Evolutionary conservation across 2,888 invertebrate genomes (phyloP), one percentile per base, ranked within the genome.

Genomic region (Drosophila limbata): DNA sequence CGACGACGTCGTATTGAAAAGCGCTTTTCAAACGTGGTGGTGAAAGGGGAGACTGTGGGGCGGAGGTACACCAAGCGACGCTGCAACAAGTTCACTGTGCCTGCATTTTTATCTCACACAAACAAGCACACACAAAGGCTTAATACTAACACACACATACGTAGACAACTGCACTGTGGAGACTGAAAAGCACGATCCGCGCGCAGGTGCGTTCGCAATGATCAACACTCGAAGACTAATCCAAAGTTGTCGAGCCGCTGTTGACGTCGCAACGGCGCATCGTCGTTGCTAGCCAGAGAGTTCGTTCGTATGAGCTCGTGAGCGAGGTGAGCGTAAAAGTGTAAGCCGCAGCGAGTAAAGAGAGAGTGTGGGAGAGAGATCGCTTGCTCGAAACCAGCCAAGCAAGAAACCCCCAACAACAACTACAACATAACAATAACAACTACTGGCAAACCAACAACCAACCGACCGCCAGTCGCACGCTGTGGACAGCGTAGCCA

Each of bases 191-290:
- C 73, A 81, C 73, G 65, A 61, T 84, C 76, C 85, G 85, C 89
- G 85, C 75, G 89, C 92, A 92, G 92, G 92, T 92, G 92, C 90
- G 90, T 87, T 88, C 79, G 77, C 90, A 79, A 92, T 90, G 92
- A 92, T 92, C 91, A 91, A 91, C 91, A 90, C 90, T 92, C 90
- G 89, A 90, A 91, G 91, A 92, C 92, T 92, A 90, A 92, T 90
- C 84, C 89, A 56, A 66, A 59, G 53, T 63, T 63, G 65, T 77
- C 84, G 76, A 82, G 80, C 79, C 70, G 64, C 64, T 69, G 72
- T 73, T 50, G 52, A 44, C 51, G 51, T 37, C 65, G 50, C 51
- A 44, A 25, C 64, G 60, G 33, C 28, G 50, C 64, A 56, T 37
- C 35, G 50, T 42, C 57, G 71, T 90, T 84, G 90, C 52, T 21